phyloP scores from a whole-genome alignment of 2,113 vertebrate genomes.

The Larimichthys crocea region DNA sequence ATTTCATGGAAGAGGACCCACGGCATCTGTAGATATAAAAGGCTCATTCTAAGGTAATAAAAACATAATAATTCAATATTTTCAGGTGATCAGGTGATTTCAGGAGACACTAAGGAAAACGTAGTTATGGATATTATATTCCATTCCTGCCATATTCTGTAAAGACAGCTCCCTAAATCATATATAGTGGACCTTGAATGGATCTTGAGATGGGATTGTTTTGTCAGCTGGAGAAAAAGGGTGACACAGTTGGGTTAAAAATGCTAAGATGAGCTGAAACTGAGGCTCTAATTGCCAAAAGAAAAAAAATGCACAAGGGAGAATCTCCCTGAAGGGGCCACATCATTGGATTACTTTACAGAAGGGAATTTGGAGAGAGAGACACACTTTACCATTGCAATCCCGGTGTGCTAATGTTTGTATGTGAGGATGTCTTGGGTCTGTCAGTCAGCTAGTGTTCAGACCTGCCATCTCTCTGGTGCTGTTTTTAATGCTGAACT shows the following conservation, averaged over 20 bases:
- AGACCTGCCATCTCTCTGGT: constrained; percentile 15
- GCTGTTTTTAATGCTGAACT: constrained; percentile 54
- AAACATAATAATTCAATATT: no score
- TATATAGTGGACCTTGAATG: no score
- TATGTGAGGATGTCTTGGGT: constrained; percentile 6
- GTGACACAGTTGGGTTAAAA: not conserved
- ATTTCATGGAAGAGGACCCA: no score
- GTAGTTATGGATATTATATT: no score
- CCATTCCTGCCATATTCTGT: no score
- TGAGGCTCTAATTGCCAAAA: not conserved
- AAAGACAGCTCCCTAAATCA: no score
- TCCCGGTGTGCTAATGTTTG: constrained; percentile 27
- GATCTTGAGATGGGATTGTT: not conserved
- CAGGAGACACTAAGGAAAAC: no score
- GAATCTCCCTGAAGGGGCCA: not conserved
- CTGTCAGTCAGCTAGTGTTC: constrained; percentile 40
- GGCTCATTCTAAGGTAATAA: no score
- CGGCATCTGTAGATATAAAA: no score
- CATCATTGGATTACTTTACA: not conserved
- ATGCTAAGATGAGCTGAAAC: not conserved
- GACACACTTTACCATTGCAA: not conserved
- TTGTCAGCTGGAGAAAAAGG: not conserved
- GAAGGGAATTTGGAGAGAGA: not conserved
- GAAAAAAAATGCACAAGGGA: not conserved
- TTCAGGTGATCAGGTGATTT: no score